A percentile compares a stretch with the other conserved stretches of the same genome.
These are phyloP conservation scores for Delia radicum DNA, from an alignment of 1,140 invertebrate genomes.

Conservation along the genomic window DNA sequence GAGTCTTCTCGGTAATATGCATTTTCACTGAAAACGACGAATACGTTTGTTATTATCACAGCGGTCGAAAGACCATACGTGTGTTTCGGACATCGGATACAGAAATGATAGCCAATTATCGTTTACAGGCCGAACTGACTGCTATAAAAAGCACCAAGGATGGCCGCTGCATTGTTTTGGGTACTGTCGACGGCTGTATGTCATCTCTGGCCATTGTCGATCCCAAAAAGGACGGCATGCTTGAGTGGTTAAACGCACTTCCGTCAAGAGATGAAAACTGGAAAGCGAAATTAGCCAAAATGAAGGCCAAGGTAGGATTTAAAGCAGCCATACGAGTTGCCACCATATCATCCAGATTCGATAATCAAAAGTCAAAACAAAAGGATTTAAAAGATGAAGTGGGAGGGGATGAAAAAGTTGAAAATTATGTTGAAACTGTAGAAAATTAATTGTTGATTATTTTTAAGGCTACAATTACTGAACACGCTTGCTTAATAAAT, in stretches of 20 bases:
- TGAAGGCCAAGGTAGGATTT: constrained; percentile 64
- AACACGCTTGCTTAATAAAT: too few species aligned
- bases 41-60: constrained; percentile 96
- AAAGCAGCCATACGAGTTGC: constrained; percentile 62
- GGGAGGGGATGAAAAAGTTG: constrained; percentile 37
- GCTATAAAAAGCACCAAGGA: constrained; percentile 81
- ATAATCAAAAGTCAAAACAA: constrained; percentile 29
- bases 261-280: constrained; percentile 75
- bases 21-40: constrained; percentile 92
- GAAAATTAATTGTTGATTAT: background rate
- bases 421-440: background rate
- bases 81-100: constrained; percentile 88
- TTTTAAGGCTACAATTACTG: background rate
- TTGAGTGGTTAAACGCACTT: constrained; percentile 66
- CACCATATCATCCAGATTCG: constrained; percentile 49
- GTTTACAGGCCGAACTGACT: constrained; percentile 88
- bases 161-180: constrained; percentile 79
- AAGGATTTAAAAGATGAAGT: constrained; percentile 36
- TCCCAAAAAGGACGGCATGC: constrained; percentile 66
- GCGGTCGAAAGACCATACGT: constrained; percentile 81
- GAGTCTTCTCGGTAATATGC: constrained; percentile 93
- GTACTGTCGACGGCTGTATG: constrained; percentile 91
- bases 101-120: constrained; percentile 87
- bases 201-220: constrained; percentile 90
- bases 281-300: constrained; percentile 71